phyloP scores from a whole-genome alignment of 2,113 vertebrate genomes.

The Gallinago paraguaiae region DNA sequence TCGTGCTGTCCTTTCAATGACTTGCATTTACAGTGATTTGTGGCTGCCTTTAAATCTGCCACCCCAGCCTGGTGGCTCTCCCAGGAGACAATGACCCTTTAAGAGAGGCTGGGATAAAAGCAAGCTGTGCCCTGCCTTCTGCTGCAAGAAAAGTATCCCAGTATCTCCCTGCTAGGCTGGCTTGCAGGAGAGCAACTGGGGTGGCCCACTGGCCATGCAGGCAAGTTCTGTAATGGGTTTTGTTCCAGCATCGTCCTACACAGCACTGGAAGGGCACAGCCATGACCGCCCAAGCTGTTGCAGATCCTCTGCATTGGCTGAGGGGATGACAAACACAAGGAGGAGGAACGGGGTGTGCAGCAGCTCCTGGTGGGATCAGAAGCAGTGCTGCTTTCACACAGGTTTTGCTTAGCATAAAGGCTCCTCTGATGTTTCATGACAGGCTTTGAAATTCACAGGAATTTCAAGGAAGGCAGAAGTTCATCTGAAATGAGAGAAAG shows the following conservation, averaged over 20 bases:
- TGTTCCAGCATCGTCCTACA: background rate
- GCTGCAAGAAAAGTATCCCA: background rate
- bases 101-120: background rate
- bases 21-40: background rate
- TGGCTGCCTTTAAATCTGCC: background rate
- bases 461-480: slow-evolving; percentile 57
- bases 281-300: background rate
- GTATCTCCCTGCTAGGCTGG: background rate
- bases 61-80: background rate
- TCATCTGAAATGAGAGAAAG: slow-evolving; percentile 58
- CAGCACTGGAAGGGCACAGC: background rate
- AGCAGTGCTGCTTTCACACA: background rate
- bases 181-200: background rate
- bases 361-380: slow-evolving; percentile 16
- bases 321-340: background rate
- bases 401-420: slow-evolving; percentile 55
- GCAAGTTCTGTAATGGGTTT: background rate
- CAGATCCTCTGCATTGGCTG: background rate
- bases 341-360: background rate
- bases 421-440: slow-evolving; percentile 44
- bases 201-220: background rate
- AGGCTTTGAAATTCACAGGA: slow-evolving; percentile 54
- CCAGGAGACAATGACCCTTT: background rate
- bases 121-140: rapidly evolving
- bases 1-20: background rate